Base-by-base conservation (phyloP, 2,888 invertebrate genomes). In the Caenorhabditis doughertyi region DNA sequence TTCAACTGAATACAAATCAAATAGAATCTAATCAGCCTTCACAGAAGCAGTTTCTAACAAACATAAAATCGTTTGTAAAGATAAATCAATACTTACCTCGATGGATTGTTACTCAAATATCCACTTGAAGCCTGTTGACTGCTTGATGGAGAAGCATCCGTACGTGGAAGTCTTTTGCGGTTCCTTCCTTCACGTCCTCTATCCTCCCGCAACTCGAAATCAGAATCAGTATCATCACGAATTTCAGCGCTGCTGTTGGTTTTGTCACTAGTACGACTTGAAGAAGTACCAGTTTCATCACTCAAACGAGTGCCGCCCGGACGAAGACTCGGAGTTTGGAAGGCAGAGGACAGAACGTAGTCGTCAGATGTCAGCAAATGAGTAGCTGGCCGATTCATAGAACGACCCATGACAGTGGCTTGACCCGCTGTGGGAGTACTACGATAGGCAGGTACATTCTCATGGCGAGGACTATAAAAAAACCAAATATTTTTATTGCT, bases 311-410 rank as follows among this genome's bases (percentile, higher is more conserved):
- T 53, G 29, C 58, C 62, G 4, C 53, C 64, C 21, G 79, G 71
- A 25, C 74, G 86, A 70, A 65, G 73, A 56, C 62, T 79, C 49
- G 79, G 84, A n/a, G 77, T 64, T 56, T 80, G 74, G 73, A 79
- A 83, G 5, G 89, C 90, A 16, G 89, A 81, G 35, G 84, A 81
- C 9, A 88, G 72, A 18, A 90, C 90, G 73, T 90, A 90, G 67
- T 90, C 89, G 60, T 90, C 90, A 39, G 84, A 72, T 0, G 90
- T 90, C 73, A 89, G 56, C 44, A 90, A 77, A 68, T 88, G 83
- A 18, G 85, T 83, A 3, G 87, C 88, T 25, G 84, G 84, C 5
- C 85, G 72, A 71, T 72, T 80, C 60, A 74, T 68, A 42, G 79
- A 80, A 49, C 84, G 51, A 13, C 80, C 76, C 44, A 87, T 62